A percentile compares a stretch with the other conserved stretches of the same genome.
phyloP scores from a whole-genome alignment of 2,888 invertebrate species.

The Clanis bilineata region DNA sequence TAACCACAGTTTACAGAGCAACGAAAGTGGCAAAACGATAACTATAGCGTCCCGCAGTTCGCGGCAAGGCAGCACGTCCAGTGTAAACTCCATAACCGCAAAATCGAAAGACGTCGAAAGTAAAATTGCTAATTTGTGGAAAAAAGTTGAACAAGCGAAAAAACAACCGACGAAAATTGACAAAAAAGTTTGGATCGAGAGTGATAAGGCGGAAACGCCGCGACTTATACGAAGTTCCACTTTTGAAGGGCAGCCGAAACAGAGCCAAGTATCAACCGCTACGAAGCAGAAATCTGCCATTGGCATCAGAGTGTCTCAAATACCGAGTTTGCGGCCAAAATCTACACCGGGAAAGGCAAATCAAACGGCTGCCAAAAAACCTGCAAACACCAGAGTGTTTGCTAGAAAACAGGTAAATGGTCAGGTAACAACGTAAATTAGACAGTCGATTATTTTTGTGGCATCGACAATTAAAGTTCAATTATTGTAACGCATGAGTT shows the following conservation, averaged over 20 bases:
- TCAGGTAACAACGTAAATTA: constrained; percentile 48
- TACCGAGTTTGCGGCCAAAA: constrained; percentile 67
- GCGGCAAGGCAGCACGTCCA: constrained; percentile 75
- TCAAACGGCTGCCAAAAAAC: constrained; percentile 48
- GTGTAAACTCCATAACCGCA: constrained; percentile 83
- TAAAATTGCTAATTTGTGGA: constrained; percentile 91
- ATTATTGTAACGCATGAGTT: constrained; percentile 12
- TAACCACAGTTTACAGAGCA: constrained; percentile 81
- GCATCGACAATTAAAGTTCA: constrained; percentile 9
- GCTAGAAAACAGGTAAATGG: constrained; percentile 58
- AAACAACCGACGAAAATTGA: constrained; percentile 82
- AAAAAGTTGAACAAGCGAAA: constrained; percentile 87
- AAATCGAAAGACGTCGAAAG: constrained; percentile 86
- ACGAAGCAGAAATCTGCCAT: constrained; percentile 76
- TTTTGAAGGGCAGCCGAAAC: constrained; percentile 82
- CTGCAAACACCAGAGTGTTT: constrained; percentile 49
- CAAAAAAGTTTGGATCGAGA: constrained; percentile 83
- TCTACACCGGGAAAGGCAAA: constrained; percentile 43
- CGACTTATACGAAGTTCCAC: constrained; percentile 84
- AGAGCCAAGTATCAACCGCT: constrained; percentile 53
- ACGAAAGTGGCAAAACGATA: constrained; percentile 72
- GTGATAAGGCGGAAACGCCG: constrained; percentile 61
- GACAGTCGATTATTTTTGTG: background rate
- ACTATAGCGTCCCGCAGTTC: constrained; percentile 61
- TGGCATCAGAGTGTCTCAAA: constrained; percentile 70